These are phyloP conservation scores for Lepeophtheirus salmonis DNA, from an alignment of 1,140 invertebrate genomes.

Conservation along the genomic window DNA sequence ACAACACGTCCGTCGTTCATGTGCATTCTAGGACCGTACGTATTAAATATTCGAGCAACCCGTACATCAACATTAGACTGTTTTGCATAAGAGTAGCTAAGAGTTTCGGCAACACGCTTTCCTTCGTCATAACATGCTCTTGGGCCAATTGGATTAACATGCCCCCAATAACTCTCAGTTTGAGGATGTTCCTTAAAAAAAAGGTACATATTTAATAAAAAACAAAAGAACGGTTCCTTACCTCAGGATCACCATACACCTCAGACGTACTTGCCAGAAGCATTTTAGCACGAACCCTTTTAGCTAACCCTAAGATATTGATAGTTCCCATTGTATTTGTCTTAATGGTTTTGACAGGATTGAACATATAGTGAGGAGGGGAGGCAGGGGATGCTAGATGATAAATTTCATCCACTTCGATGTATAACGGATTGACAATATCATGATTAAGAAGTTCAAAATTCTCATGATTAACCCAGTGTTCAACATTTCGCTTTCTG, in stretches of 20 bases:
- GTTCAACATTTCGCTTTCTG: slow-evolving; percentile 85
- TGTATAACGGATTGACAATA: slow-evolving; percentile 90
- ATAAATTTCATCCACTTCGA: slow-evolving; percentile 98
- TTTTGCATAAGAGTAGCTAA: slow-evolving; percentile 90
- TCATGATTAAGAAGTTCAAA: slow-evolving; percentile 98
- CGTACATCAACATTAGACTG: slow-evolving; percentile 85
- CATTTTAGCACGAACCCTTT: slow-evolving; percentile 77
- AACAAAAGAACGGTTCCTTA: not conserved
- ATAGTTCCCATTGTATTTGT: slow-evolving; percentile 99
- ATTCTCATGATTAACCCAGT: slow-evolving; percentile 97
- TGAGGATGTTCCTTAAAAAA: slow-evolving; percentile 94
- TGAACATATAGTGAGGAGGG: slow-evolving; percentile 97
- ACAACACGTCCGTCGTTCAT: slow-evolving; percentile 97
- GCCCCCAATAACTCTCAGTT: slow-evolving; percentile 88
- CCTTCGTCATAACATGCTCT: slow-evolving; percentile 98
- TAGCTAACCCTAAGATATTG: slow-evolving; percentile 91
- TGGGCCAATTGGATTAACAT: slow-evolving; percentile 89
- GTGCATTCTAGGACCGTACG: slow-evolving; percentile 98
- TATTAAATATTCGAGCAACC: slow-evolving; percentile 96
- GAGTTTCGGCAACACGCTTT: slow-evolving; percentile 86
- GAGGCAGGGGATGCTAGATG: slow-evolving; percentile 95
- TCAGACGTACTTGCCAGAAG: slow-evolving; percentile 95
- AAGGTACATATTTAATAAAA: slow-evolving; percentile 67
- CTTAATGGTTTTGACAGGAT: slow-evolving; percentile 98
- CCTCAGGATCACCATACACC: too few relatives aligned